A percentile compares a stretch with the other conserved stretches of the same genome.
These are phyloP conservation scores for Neodiprion virginianus DNA, from an alignment of 1,140 invertebrate species.

Conservation along the genomic window DNA sequence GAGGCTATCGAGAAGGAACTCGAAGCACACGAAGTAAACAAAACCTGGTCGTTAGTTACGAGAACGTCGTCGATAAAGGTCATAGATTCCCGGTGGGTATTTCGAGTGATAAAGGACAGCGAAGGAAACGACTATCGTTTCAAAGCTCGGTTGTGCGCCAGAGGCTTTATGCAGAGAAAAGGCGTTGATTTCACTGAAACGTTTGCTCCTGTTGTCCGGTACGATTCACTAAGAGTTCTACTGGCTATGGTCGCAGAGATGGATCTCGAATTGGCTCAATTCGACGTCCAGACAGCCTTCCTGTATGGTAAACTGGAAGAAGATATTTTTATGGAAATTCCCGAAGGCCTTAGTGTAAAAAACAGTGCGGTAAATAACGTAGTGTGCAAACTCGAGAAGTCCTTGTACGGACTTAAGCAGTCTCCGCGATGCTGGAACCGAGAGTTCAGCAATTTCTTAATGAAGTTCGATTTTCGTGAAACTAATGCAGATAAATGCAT, in stretches of 20 bases:
- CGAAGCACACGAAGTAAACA: background rate
- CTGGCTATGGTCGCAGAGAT: constrained; percentile 10
- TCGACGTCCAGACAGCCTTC: background rate
- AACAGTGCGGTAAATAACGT: no score
- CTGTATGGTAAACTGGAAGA: background rate
- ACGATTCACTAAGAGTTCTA: constrained; percentile 36
- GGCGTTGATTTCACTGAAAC: constrained; percentile 33
- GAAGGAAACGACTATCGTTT: constrained; percentile 33
- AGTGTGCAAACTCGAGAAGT: no score
- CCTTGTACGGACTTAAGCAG: no score
- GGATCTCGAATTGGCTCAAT: background rate
- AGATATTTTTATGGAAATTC: constrained; percentile 17
- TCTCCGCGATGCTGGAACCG: no score
- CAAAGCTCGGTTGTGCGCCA: constrained; percentile 35
- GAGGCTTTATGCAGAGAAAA: constrained; percentile 34
- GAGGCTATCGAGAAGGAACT: background rate
- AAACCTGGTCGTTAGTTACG: constrained; percentile 8
- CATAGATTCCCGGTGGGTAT: constrained; percentile 42
- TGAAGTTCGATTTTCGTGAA: no score
- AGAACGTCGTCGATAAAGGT: constrained; percentile 16
- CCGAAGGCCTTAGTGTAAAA: no score
- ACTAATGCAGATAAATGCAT: background rate
- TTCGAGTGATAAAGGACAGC: constrained; percentile 38
- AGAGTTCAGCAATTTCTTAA: no score
- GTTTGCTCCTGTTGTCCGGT: constrained; percentile 25